phyloP scores from a whole-genome alignment of 2,888 invertebrate species.

The Erpobdella octoculata region DNA sequence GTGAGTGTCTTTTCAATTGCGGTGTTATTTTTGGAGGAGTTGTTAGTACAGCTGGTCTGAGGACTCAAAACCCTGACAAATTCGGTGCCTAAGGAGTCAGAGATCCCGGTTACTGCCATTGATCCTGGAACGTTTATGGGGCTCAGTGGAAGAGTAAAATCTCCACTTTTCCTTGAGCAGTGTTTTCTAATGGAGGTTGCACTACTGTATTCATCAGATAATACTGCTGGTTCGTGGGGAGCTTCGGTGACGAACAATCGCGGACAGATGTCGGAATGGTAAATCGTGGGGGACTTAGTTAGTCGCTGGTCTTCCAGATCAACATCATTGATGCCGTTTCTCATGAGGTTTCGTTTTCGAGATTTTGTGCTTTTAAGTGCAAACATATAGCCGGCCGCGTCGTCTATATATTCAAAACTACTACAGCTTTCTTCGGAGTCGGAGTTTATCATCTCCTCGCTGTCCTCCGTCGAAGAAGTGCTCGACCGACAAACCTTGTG shows the following conservation, averaged over 20 bases:
- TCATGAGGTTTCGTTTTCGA: conserved; percentile 8
- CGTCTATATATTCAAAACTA: neutral
- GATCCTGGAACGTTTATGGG: no score
- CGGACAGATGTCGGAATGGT: neutral
- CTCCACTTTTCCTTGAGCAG: neutral
- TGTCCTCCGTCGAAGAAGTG: neutral
- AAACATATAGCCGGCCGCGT: neutral
- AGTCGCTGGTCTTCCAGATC: neutral
- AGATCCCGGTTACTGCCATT: neutral
- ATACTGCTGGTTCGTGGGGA: neutral
- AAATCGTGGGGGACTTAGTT: conserved; percentile 3
- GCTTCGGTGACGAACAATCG: neutral
- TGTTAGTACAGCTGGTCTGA: neutral
- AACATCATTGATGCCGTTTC: neutral
- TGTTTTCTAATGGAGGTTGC: neutral
- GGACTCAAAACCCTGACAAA: no score
- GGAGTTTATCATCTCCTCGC: neutral
- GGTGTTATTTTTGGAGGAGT: neutral
- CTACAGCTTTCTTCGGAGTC: neutral
- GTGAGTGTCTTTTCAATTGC: neutral
- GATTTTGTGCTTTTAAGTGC: neutral
- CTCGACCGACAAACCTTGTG: neutral
- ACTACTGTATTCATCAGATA: neutral
- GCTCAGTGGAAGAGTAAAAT: neutral
- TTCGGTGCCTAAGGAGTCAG: neutral